phyloP scores from a whole-genome alignment of 2,888 invertebrate species.

The Macrosoma leucophasiata region DNA sequence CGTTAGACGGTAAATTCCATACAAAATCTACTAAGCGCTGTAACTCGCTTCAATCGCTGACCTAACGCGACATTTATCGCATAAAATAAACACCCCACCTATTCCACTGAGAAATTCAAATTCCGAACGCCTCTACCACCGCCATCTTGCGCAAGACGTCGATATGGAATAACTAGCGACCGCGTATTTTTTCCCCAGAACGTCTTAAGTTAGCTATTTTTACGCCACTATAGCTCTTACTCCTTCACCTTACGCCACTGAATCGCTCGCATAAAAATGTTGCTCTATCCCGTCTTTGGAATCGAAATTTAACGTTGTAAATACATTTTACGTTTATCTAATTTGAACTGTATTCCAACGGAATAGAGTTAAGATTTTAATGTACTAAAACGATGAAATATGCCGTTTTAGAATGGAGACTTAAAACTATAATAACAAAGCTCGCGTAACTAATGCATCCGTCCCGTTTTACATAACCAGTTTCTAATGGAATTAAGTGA shows the following conservation, averaged over 20 bases:
- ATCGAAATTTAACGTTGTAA: slow-evolving; percentile 28
- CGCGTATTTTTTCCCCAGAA: slow-evolving; percentile 65
- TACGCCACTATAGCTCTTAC: slow-evolving; percentile 72
- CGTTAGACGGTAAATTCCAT: slow-evolving; percentile 37
- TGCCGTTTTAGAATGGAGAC: slow-evolving; percentile 24
- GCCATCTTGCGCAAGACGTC: slow-evolving; percentile 74
- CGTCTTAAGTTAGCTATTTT: slow-evolving; percentile 72
- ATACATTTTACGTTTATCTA: background rate
- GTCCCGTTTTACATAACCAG: slow-evolving; percentile 41
- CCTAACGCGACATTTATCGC: slow-evolving; percentile 20
- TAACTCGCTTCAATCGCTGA: slow-evolving; percentile 26
- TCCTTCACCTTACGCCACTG: slow-evolving; percentile 62
- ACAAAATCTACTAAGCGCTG: slow-evolving; percentile 32
- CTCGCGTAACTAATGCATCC: slow-evolving; percentile 44
- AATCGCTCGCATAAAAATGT: slow-evolving; percentile 73
- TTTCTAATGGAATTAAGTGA: slow-evolving; percentile 35
- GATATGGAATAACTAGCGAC: slow-evolving; percentile 68
- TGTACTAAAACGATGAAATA: slow-evolving; percentile 17
- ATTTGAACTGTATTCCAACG: accelerated
- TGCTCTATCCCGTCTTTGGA: slow-evolving; percentile 47
- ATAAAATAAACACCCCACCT: slow-evolving; percentile 56
- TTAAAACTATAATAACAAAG: slow-evolving; percentile 68
- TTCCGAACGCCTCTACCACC: slow-evolving; percentile 65
- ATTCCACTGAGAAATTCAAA: slow-evolving; percentile 72
- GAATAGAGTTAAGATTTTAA: slow-evolving; percentile 18